Conservation (phyloP, 2,113 vertebrate species). For the Antigone vipio region DNA sequence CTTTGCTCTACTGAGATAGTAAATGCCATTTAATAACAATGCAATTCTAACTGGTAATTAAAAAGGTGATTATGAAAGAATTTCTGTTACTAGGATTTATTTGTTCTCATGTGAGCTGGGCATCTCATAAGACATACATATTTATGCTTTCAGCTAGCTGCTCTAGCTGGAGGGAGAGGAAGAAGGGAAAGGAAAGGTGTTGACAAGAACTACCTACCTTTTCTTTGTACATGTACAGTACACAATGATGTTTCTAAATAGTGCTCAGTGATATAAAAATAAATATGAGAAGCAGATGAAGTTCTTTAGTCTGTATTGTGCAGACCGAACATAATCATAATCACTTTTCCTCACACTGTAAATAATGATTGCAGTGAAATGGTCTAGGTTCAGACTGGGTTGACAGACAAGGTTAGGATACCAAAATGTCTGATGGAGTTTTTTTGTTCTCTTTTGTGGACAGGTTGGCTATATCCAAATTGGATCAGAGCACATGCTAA, state of each 20-base stretch:
- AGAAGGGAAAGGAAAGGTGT: neutral
- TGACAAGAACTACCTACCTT: neutral
- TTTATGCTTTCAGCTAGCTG: neutral
- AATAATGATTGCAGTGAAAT: neutral
- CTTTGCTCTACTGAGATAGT: neutral
- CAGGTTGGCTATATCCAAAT: slow-evolving; percentile 90
- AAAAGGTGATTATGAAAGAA: neutral
- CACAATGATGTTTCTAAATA: neutral
- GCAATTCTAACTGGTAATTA: neutral
- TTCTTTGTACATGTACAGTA: neutral
- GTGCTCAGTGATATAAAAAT: neutral
- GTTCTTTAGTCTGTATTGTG: neutral
- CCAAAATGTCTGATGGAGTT: neutral
- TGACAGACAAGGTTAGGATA: neutral
- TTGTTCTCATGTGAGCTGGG: neutral
- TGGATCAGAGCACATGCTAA: slow-evolving; percentile 83
- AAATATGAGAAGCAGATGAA: neutral
- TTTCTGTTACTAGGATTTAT: neutral
- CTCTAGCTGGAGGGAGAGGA: neutral
- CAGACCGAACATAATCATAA: neutral
- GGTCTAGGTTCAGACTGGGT: neutral
- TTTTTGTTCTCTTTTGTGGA: slow-evolving; percentile 9
- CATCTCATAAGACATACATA: rapidly evolving
- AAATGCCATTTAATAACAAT: neutral
- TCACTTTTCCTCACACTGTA: neutral